Evolutionary conservation across 2,113 vertebrate genomes (phyloP).

Genomic region (Rallus limicola): DNA sequence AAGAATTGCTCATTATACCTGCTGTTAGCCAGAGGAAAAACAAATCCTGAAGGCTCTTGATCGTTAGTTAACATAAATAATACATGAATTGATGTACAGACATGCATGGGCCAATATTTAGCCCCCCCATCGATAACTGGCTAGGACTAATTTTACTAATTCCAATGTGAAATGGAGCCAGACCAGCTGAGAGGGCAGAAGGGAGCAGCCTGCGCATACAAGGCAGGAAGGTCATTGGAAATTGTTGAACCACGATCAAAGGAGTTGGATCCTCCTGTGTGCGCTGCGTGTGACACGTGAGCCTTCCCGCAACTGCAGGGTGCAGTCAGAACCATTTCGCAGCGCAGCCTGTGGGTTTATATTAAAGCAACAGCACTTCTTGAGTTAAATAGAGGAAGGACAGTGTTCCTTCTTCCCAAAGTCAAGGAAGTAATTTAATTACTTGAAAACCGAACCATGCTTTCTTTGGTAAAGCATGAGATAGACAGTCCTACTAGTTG

Average conservation of each 20-base stretch:
- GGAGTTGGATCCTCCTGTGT: neutral
- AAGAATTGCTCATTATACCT: neutral
- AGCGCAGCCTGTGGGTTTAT: neutral
- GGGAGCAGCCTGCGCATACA: neutral
- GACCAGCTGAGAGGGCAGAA: neutral
- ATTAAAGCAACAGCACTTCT: constrained; percentile 5
- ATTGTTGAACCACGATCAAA: neutral
- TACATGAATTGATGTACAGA: neutral
- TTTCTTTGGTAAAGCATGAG: neutral
- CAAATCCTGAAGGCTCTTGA: neutral
- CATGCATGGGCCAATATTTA: neutral
- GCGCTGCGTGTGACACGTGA: neutral
- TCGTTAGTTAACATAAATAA: neutral
- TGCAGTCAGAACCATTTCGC: neutral
- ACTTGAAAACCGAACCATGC: neutral
- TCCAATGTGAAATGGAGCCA: neutral
- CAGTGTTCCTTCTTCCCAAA: neutral
- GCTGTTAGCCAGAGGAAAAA: neutral
- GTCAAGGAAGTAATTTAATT: neutral
- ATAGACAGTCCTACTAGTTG: neutral
- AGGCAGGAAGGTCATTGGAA: neutral
- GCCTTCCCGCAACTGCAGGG: neutral
- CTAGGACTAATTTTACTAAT: neutral
- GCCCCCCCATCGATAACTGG: neutral
- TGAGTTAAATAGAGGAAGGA: neutral